Evolutionary conservation across 2,113 vertebrate genomes (phyloP).

Genomic region (Platichthys flesus): DNA sequence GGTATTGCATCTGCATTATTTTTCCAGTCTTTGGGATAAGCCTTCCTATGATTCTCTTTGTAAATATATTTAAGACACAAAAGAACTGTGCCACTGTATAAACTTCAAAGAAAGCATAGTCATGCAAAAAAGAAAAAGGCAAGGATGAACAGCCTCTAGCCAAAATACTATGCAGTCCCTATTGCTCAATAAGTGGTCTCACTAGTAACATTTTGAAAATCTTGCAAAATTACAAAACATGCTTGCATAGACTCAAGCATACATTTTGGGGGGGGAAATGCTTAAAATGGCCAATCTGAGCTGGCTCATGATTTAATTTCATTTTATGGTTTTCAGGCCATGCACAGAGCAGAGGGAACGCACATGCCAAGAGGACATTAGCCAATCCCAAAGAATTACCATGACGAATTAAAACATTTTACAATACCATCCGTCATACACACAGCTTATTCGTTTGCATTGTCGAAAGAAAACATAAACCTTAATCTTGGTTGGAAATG

Average conservation of each 20-base stretch:
- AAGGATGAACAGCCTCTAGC: neutral
- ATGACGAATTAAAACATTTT: neutral
- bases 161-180: neutral
- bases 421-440: neutral
- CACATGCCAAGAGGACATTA: neutral
- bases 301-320: neutral
- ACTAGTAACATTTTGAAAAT: neutral
- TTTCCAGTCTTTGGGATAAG: constrained; percentile 24
- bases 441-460: neutral
- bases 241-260: neutral
- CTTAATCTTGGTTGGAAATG: neutral
- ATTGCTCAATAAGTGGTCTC: neutral
- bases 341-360: neutral
- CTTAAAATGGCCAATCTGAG: neutral
- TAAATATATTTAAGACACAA: constrained; percentile 36
- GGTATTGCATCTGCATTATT: neutral
- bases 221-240: neutral
- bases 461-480: neutral
- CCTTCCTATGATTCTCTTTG: neutral
- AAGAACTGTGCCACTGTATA: constrained; percentile 8
- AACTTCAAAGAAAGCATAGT: constrained; percentile 41
- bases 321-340: neutral
- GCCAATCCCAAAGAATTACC: neutral
- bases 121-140: constrained; percentile 33
- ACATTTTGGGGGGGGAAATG: no score